A percentile compares a stretch with the other conserved stretches of the same genome.
Conservation (phyloP, 2,797 vertebrate species). For the Smutsia temminckii region DNA sequence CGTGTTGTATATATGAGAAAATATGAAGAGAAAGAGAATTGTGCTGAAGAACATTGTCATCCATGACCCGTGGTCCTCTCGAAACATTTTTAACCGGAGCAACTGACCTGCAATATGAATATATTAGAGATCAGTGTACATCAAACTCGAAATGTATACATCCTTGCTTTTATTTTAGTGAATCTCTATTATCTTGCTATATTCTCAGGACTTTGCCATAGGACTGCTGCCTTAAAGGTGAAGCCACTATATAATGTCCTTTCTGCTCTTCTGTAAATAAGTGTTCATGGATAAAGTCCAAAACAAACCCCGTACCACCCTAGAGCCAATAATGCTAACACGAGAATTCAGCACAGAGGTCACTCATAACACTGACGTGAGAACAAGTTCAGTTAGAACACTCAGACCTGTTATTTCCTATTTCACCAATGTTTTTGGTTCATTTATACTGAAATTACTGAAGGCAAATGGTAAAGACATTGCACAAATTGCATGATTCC, state of each 20-base stretch:
- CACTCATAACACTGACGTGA: too few species aligned
- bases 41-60: conserved; percentile 99
- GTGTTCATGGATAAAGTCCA: not conserved
- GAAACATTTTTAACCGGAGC: conserved; percentile 97
- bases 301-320: not conserved
- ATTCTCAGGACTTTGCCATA: not conserved
- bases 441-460: not conserved
- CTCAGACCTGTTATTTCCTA: not conserved
- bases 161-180: not conserved
- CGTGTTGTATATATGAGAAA: conserved; percentile 98
- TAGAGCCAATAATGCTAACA: not conserved
- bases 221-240: not conserved
- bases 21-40: conserved; percentile 98
- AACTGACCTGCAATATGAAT: conserved; percentile 89
- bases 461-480: not conserved
- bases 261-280: conserved; percentile 11
- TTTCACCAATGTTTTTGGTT: not conserved
- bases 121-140: conserved; percentile 27
- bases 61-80: conserved; percentile 98
- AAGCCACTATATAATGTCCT: not conserved
- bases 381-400: not conserved
- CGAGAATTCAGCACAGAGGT: not conserved
- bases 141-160: conserved; percentile 28
- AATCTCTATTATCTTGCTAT: not conserved
- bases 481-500: not conserved